Base-by-base conservation (phyloP, 2,113 vertebrate genomes). In the Aphelocoma coerulescens region DNA sequence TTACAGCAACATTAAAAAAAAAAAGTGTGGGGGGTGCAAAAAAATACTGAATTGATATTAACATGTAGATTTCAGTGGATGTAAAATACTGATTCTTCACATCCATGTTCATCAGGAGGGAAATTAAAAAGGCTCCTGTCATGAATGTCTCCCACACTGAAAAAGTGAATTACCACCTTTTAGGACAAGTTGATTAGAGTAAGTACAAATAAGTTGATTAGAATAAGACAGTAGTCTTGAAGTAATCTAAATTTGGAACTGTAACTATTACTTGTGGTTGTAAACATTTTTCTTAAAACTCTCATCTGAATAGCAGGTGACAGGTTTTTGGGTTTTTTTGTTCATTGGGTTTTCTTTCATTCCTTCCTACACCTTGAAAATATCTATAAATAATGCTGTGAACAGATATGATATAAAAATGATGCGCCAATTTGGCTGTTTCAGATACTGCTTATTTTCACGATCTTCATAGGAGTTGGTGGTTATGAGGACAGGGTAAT, bases 391-490 rank as follows among this genome's bases (percentile, higher is more conserved):
- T 67, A 65, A 9, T 52, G 28, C 16, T 65, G 20, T n/a, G 12
- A 59, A 30, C 16, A 65, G 17, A 11, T 61, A 16, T 0, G 1
- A 14, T 37, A 55, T 5, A 6, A 46, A 91, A 83, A 62, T 8
- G 1, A 6, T 67, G 11, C 1, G 0, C 35, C 35, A 23, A 0
- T 85, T 28, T 43, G 18, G 7, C 35, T 84, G 2, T 71, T 80
- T 76, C 30, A 68, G 33, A 27, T 3, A 1, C 21, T 59, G 74
- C 32, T 67, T 35, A 26, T 20, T 87, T 65, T 39, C 8, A 5
- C 10, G 9, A 71, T 78, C 39, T 82, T 85, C 33, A 10, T 48
- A 28, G 13, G 18, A 67, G 18, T 12, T 80, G 22, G 11, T 62
- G 30, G 44, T 23, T 65, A n/a, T 17, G 32, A 16, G n/a, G 9